Evolutionary conservation across 1,140 invertebrate species (phyloP).

Genomic region (Papilio helenus): DNA sequence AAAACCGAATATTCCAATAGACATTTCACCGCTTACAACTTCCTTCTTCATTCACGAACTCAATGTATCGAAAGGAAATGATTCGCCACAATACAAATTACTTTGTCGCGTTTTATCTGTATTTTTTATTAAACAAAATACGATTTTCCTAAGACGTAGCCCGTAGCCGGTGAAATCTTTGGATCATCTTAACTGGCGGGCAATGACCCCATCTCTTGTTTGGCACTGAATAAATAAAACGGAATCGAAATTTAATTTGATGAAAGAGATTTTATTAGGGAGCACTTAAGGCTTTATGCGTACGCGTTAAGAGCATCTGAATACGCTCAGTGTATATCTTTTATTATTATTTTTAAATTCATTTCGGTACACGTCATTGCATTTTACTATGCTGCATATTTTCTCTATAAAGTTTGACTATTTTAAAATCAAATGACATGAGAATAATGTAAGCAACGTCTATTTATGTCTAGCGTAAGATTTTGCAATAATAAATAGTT

Average conservation of each 20-base stretch:
- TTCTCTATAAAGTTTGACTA: not conserved
- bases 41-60: constrained; percentile 2
- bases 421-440: not conserved
- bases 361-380: not conserved
- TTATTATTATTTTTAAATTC: not conserved
- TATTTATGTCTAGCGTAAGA: not conserved
- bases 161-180: constrained; percentile 13
- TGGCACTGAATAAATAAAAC: constrained; percentile 35
- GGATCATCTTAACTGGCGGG: constrained; percentile 26
- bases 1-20: not conserved
- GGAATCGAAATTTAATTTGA: constrained; percentile 39
- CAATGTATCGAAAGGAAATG: constrained; percentile 7
- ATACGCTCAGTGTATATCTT: not conserved
- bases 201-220: constrained; percentile 31
- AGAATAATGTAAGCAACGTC: not conserved
- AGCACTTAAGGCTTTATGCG: constrained; percentile 16
- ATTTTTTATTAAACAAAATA: constrained; percentile 21
- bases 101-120: not conserved
- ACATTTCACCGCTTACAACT: not conserved
- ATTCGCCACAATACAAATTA: constrained; percentile 20
- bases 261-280: constrained; percentile 35
- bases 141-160: constrained; percentile 20
- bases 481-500: not conserved
- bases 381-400: not conserved
- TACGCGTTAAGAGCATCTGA: not conserved